Percentiles rank a stretch among this genome's conserved stretches.
These are phyloP conservation scores for Tyto alba DNA, from an alignment of 2,113 vertebrate species.

Conservation along the genomic window DNA sequence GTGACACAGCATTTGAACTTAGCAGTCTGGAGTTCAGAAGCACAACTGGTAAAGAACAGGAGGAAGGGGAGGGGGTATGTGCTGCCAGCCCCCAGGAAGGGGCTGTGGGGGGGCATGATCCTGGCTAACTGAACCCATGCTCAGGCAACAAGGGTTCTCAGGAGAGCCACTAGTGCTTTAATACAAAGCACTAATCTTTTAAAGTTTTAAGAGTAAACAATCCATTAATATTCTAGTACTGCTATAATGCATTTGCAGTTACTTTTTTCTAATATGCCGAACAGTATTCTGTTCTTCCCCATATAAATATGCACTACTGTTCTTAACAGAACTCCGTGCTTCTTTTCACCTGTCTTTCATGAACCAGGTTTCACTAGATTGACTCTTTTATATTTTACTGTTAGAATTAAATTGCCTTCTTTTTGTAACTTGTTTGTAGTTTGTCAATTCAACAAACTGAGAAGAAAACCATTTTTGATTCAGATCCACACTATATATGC, in stretches of 20 bases:
- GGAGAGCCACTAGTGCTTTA: not conserved
- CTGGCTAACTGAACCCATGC: not conserved
- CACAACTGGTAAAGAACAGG: accelerated
- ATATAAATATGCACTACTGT: not conserved
- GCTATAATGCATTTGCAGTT: not conserved
- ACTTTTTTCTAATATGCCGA: not conserved
- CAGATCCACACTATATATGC: not conserved
- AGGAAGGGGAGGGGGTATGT: not conserved
- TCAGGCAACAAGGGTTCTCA: not conserved
- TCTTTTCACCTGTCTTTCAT: not conserved
- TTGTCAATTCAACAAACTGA: not conserved
- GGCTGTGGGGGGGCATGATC: too few relatives aligned
- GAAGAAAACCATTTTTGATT: not conserved
- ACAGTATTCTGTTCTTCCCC: not conserved
- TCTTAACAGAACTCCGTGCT: not conserved
- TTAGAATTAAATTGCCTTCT: not conserved
- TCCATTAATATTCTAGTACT: accelerated
- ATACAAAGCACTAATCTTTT: not conserved
- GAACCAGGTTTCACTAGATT: not conserved
- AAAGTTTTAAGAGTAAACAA: not conserved
- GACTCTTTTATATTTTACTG: not conserved
- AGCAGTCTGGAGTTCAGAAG: not conserved
- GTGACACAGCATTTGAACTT: not conserved
- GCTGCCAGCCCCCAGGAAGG: not conserved
- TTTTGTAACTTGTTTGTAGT: not conserved